Evolutionary conservation across 2,113 vertebrate genomes (phyloP), one percentile per base, ranked within the genome.

Genomic region (Ceyx margarethae): DNA sequence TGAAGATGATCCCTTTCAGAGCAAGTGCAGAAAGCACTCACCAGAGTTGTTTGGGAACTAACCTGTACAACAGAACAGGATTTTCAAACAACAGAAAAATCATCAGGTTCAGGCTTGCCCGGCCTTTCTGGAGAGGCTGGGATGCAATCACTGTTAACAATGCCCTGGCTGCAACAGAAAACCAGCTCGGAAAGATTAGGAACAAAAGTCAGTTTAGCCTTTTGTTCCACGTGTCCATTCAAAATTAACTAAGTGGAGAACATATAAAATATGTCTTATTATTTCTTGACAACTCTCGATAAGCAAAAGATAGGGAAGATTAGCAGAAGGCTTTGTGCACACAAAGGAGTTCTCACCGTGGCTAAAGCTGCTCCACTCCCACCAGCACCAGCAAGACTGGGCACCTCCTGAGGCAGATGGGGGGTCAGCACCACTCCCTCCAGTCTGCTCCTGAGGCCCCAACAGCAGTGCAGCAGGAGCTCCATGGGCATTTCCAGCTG

Each of bases 221-320:
- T 91, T 96, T 95, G 94, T 94, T 91, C 82, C 62, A 46, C 48
- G 50, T 21, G 40, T 31, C 71, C 76, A 91, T 94, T 91, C 87
- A 94, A 79, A 93, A 91, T 80, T 21, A 89, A 60, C 60, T 93
- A 67, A 92, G 65, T 85, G 87, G 68, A 65, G 65, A 77, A 82
- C 73, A 71, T 57, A 85, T 10, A 66, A 89, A 93, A 93, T 89
- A 67, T 7, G 56, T 35, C 37, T 42, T 79, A 51, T 86, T 93
- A 57, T 53, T 54, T 66, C 88, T 65, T 93, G 88, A 91, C 91
- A 94, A 74, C 64, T 77, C 46, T 73, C 1, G 57, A 8, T 18
- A 81, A 92, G 43, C 2, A 1, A 61, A 87, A 89, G 92, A 96
- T 82, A 85, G 82, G 92, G 68, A 17, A 93, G 94, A 93, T 91